These are phyloP conservation scores for Penaeus indicus DNA, from an alignment of 1,140 invertebrate genomes.

Conservation along the genomic window DNA sequence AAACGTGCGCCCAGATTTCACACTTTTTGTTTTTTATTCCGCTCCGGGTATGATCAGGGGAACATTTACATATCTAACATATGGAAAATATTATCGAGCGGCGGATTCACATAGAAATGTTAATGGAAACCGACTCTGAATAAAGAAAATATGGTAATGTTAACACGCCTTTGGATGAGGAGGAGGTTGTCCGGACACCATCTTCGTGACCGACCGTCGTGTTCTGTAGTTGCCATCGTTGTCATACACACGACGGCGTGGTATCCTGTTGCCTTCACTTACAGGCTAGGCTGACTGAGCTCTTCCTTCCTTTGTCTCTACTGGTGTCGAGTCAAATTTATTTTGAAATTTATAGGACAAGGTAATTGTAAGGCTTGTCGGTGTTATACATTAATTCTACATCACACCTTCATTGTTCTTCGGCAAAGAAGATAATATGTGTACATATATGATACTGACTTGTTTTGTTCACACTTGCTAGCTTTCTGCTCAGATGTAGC, in stretches of 20 bases:
- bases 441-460: too few relatives aligned
- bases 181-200: constrained; percentile 12
- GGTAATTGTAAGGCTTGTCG: too few relatives aligned
- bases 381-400: too few relatives aligned
- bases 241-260: too few relatives aligned
- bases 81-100: background rate
- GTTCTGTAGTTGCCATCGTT: constrained; percentile 1
- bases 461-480: too few relatives aligned
- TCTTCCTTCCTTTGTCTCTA: constrained; percentile 31
- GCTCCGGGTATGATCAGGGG: background rate
- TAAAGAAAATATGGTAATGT: constrained; percentile 51
- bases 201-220: constrained; percentile 10
- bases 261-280: constrained; percentile 23
- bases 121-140: constrained; percentile 35
- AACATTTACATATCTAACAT: too few relatives aligned
- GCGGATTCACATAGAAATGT: constrained; percentile 44
- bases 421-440: too few relatives aligned
- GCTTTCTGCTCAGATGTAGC: too few relatives aligned
- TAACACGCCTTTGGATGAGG: constrained; percentile 19
- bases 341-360: background rate
- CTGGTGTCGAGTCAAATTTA: constrained; percentile 13
- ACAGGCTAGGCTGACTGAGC: background rate
- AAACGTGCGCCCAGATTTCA: constrained; percentile 36
- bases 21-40: constrained; percentile 21
- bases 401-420: too few relatives aligned